Base-by-base conservation (phyloP, 2,888 invertebrate species). In the Diaphora mendica region DNA sequence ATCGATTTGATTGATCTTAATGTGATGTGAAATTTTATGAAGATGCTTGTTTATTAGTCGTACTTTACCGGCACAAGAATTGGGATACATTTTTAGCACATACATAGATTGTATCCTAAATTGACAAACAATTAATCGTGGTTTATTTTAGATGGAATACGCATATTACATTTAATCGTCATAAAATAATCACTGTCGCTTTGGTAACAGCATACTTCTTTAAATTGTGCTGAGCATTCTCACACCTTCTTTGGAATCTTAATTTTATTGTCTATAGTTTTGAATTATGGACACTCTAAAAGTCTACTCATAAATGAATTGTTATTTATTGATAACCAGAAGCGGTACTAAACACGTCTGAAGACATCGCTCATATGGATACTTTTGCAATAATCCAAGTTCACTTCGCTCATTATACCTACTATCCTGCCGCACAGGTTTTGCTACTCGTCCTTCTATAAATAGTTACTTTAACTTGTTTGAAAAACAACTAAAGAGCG, bases 361-460 rank as follows among this genome's bases (percentile, higher is more conserved):
- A n/a, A n/a, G n/a, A n/a, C n/a, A n/a, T n/a, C n/a, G n/a, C 85
- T 89, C 78, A 86, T 85, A 73, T 86, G 85, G 85, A 85, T 87
- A 85, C 85, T 90, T 86, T 88, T 87, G 91, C 90, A 88, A 81
- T 79, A 80, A 87, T 89, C 89, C 90, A 90, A 91, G 89, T 89
- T 88, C 86, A 88, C 89, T 87, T 90, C 85, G 86, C 89, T 91
- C 85, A 91, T 93, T 91, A 91, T 90, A 85, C 86, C 77, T 82
- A 89, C 88, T 89, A 93, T 90, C 93, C 92, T 89, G 92, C 90
- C 86, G 85, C 90, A 91, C 94, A 92, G 91, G 94, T 94, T 93
- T 93, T 90, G 89, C 92, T 92, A 90, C 92, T 90, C 86, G 90
- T 91, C 89, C 87, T 89, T 91, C 94, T 94, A 94, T 93, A 93